Conservation (phyloP, 2,113 vertebrate genomes). For the Etheostoma cragini region DNA sequence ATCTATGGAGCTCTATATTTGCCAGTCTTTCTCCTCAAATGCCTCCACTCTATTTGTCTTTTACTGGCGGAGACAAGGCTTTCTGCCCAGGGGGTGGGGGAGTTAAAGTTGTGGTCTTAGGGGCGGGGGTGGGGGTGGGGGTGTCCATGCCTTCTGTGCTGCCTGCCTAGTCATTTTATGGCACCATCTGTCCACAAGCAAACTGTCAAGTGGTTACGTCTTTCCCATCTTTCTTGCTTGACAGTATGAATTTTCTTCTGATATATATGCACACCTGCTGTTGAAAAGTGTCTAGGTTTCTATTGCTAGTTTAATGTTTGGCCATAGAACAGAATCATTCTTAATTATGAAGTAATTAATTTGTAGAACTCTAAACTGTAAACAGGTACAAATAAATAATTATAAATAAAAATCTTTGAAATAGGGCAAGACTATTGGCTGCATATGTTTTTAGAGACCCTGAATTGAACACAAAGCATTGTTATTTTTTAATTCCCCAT, state of each 20-base stretch:
- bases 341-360: slow-evolving; percentile 54
- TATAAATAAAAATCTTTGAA: not conserved
- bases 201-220: slow-evolving; percentile 75
- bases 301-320: slow-evolving; percentile 58
- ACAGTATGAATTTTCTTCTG: slow-evolving; percentile 63
- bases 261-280: slow-evolving; percentile 73
- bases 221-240: slow-evolving; percentile 62
- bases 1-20: slow-evolving; percentile 62
- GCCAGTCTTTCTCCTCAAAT: slow-evolving; percentile 67
- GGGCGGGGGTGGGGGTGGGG: not conserved
- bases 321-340: slow-evolving; percentile 33
- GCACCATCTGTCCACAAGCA: slow-evolving; percentile 79
- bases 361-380: slow-evolving; percentile 33
- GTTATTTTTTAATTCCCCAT: slow-evolving; percentile 5
- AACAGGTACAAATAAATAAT: slow-evolving; percentile 21
- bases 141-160: slow-evolving; percentile 68
- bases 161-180: slow-evolving; percentile 79
- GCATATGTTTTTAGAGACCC: slow-evolving; percentile 12
- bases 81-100: slow-evolving; percentile 42
- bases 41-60: slow-evolving; percentile 77
- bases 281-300: slow-evolving; percentile 54
- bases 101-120: slow-evolving; percentile 52
- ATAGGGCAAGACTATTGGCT: slow-evolving; percentile 21
- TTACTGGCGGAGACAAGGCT: slow-evolving; percentile 60
- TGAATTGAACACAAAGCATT: slow-evolving; percentile 28